Conservation (phyloP, 1,140 invertebrate genomes). For the Papilio aristodemus region DNA sequence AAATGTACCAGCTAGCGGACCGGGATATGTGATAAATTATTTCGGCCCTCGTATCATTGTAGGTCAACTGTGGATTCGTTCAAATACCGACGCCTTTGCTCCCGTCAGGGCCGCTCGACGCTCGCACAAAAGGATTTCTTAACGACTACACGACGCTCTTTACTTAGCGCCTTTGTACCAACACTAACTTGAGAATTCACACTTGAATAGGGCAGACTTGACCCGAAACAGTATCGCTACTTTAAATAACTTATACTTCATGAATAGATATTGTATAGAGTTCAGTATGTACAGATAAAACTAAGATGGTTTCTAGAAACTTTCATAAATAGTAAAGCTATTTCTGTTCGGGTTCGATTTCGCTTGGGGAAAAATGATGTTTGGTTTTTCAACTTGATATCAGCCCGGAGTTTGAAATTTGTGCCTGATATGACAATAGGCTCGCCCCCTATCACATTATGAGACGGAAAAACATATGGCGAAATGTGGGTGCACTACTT, state of each 20-base stretch:
- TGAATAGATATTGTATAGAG: neutral
- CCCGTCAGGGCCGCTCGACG: neutral
- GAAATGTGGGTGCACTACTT: too few species aligned
- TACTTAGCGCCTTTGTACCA: slow-evolving; percentile 21
- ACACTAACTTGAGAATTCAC: slow-evolving; percentile 1
- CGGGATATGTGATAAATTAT: neutral
- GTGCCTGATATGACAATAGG: too few species aligned
- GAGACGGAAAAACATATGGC: too few species aligned
- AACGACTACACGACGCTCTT: slow-evolving; percentile 25
- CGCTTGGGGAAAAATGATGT: too few species aligned
- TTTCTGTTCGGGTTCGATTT: too few species aligned
- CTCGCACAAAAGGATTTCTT: slow-evolving; percentile 26
- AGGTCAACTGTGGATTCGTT: slow-evolving; percentile 3
- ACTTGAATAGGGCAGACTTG: slow-evolving; percentile 6
- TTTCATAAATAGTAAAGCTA: too few species aligned
- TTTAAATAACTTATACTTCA: neutral
- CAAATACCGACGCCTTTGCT: neutral
- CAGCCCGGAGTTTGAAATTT: too few species aligned
- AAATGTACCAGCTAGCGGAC: neutral
- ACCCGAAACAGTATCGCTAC: neutral
- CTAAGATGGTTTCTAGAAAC: too few species aligned
- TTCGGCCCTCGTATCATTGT: neutral
- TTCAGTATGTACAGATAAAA: neutral
- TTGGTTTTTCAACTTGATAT: too few species aligned
- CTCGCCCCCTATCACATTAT: too few species aligned